phyloP scores from a whole-genome alignment of 1,140 invertebrate species.

The Psix sp. region DNA sequence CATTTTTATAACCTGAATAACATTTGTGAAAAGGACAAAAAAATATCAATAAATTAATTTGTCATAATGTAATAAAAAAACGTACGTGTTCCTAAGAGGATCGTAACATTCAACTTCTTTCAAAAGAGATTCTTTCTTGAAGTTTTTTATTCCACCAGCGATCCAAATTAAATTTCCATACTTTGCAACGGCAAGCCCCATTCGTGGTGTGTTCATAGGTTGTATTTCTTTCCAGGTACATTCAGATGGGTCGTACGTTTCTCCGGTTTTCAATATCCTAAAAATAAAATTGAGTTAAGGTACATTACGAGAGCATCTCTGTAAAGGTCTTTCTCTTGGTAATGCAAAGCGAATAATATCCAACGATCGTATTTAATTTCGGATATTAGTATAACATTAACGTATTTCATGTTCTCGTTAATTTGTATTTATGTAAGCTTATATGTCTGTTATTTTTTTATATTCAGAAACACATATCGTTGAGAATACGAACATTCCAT shows the following conservation, averaged over 20 bases:
- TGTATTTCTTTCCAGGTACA: slow-evolving; percentile 78
- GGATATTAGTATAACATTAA: too few relatives aligned
- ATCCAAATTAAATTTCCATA: slow-evolving; percentile 81
- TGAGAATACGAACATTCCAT: slow-evolving; percentile 74
- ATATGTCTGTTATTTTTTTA: neutral
- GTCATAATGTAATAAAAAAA: slow-evolving; percentile 8
- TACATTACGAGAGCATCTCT: slow-evolving; percentile 1
- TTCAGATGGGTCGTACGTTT: slow-evolving; percentile 78
- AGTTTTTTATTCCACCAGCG: slow-evolving; percentile 81
- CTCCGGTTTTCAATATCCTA: slow-evolving; percentile 79
- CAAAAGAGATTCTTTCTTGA: slow-evolving; percentile 76
- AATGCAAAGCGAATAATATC: too few relatives aligned
- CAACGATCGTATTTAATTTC: too few relatives aligned
- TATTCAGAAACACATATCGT: neutral
- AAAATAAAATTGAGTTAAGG: slow-evolving; percentile 17
- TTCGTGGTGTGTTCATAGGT: slow-evolving; percentile 77
- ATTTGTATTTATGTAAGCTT: too few relatives aligned
- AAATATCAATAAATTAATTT: neutral
- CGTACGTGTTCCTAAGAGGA: slow-evolving; percentile 78
- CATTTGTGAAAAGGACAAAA: too few relatives aligned
- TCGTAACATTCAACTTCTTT: slow-evolving; percentile 81
- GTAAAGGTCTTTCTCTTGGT: neutral
- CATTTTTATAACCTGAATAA: too few relatives aligned
- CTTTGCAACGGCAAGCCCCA: slow-evolving; percentile 78
- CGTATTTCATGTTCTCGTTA: too few relatives aligned